A percentile compares a stretch with the other conserved stretches of the same genome.
Conservation (phyloP, 2,888 invertebrate species). For the Vanessa cardui region DNA sequence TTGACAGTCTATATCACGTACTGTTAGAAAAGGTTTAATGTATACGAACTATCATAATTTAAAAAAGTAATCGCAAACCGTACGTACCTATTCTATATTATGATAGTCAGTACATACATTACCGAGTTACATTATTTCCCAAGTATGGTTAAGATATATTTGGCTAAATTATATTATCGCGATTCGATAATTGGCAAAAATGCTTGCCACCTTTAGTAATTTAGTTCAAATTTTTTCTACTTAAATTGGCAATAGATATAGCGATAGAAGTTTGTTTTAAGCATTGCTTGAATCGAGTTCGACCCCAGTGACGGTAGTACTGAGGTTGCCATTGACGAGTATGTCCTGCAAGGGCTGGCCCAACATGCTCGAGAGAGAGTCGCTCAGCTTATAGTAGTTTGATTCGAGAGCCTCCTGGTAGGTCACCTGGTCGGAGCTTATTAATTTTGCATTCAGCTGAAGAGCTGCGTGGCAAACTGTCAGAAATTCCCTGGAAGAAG, state of each 20-base stretch:
- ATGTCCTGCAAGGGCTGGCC: conserved; percentile 87
- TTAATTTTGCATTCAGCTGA: conserved; percentile 93
- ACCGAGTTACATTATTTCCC: no score
- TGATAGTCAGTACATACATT: no score
- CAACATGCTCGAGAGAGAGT: conserved; percentile 87
- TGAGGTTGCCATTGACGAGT: conserved; percentile 89
- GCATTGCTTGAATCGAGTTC: conserved; percentile 92
- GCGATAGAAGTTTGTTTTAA: conserved; percentile 50
- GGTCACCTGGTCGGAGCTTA: conserved; percentile 93
- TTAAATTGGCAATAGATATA: neutral
- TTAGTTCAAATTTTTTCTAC: neutral
- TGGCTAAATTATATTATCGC: no score
- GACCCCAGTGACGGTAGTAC: conserved; percentile 91
- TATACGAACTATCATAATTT: neutral
- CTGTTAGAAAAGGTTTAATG: neutral
- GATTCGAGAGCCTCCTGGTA: conserved; percentile 94
- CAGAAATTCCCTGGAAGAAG: conserved; percentile 90
- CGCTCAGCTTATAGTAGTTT: conserved; percentile 93
- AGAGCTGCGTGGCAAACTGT: conserved; percentile 95
- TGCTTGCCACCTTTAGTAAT: no score
- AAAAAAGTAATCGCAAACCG: no score
- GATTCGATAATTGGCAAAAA: no score
- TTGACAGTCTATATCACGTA: no score
- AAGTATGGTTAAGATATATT: no score
- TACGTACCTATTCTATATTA: no score